Percentiles rank a stretch among this genome's conserved stretches.
These are phyloP conservation scores for Zaprionus camerounensis DNA, from an alignment of 1,140 invertebrate species.

Conservation along the genomic window DNA sequence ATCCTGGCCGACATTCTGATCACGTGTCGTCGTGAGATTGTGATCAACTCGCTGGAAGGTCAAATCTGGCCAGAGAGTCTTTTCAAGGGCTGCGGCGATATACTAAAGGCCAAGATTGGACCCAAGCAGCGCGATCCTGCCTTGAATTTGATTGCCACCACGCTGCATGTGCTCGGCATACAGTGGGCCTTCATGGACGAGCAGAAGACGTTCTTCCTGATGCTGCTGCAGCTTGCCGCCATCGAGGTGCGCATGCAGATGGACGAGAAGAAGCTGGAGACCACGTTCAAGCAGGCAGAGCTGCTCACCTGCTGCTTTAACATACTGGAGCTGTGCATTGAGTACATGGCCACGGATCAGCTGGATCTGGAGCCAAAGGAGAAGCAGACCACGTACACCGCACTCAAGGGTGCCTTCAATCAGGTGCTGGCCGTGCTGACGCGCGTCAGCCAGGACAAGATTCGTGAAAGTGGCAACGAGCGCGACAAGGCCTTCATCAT, in stretches of 20 bases:
- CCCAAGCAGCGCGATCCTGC: slow-evolving; percentile 95
- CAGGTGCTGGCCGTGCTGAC: slow-evolving; percentile 91
- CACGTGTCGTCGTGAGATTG: slow-evolving; percentile 88
- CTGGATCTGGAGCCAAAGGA: slow-evolving; percentile 94
- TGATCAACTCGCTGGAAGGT: slow-evolving; percentile 86
- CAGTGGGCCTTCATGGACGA: slow-evolving; percentile 93
- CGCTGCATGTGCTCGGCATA: slow-evolving; percentile 92
- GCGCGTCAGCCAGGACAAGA: slow-evolving; percentile 90
- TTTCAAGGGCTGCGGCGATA: slow-evolving; percentile 91
- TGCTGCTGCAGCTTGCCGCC: slow-evolving; percentile 93
- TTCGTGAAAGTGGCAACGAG: slow-evolving; percentile 86
- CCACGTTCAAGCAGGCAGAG: slow-evolving; percentile 90
- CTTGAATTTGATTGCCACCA: slow-evolving; percentile 91
- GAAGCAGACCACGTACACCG: slow-evolving; percentile 94
- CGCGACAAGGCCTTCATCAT: slow-evolving; percentile 91
- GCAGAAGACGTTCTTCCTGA: slow-evolving; percentile 92
- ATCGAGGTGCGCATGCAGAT: slow-evolving; percentile 97
- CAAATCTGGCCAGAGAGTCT: slow-evolving; percentile 92
- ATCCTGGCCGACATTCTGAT: slow-evolving; percentile 90
- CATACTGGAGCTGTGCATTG: slow-evolving; percentile 92
- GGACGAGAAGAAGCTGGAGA: slow-evolving; percentile 93
- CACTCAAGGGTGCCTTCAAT: slow-evolving; percentile 95
- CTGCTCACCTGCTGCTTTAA: slow-evolving; percentile 93
- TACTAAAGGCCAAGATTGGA: slow-evolving; percentile 93
- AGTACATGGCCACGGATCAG: slow-evolving; percentile 92